Percentiles rank a stretch among this genome's conserved stretches.
These are phyloP conservation scores for Podilymbus podiceps DNA, from an alignment of 2,113 vertebrate species.

Conservation along the genomic window DNA sequence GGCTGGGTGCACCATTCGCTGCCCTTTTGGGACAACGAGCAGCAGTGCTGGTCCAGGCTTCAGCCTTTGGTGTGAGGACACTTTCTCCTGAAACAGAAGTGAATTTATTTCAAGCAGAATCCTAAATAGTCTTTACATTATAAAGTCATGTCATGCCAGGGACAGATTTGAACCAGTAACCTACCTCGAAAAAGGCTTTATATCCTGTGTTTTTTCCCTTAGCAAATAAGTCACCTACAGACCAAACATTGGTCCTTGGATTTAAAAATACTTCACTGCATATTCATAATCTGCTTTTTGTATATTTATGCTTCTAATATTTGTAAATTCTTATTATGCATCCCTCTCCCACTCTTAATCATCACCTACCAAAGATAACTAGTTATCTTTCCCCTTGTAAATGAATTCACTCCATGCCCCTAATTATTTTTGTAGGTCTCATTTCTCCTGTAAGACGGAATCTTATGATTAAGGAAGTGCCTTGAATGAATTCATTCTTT, in stretches of 20 bases:
- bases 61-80: neutral
- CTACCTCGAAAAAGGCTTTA: neutral
- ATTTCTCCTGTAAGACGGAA: constrained; percentile 35
- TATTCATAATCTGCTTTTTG: constrained; percentile 64
- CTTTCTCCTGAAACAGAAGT: neutral
- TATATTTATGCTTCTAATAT: constrained; percentile 69
- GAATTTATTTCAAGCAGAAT: neutral
- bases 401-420: constrained; percentile 48
- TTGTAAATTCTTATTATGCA: constrained; percentile 69
- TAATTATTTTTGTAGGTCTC: constrained; percentile 61
- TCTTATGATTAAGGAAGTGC: constrained; percentile 55
- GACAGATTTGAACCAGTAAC: neutral
- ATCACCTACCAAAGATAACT: constrained; percentile 59
- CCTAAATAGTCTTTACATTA: neutral
- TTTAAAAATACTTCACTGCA: constrained; percentile 56
- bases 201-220: neutral
- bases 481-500: constrained; percentile 48
- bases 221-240: constrained; percentile 45
- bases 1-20: accelerated
- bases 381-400: constrained; percentile 59
- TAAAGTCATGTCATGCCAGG: neutral
- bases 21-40: neutral
- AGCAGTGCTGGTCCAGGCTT: neutral
- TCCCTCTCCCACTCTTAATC: constrained; percentile 55
- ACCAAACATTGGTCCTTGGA: constrained; percentile 21